Base-by-base conservation (phyloP, 2,888 invertebrate genomes). In the Desoria tigrina region DNA sequence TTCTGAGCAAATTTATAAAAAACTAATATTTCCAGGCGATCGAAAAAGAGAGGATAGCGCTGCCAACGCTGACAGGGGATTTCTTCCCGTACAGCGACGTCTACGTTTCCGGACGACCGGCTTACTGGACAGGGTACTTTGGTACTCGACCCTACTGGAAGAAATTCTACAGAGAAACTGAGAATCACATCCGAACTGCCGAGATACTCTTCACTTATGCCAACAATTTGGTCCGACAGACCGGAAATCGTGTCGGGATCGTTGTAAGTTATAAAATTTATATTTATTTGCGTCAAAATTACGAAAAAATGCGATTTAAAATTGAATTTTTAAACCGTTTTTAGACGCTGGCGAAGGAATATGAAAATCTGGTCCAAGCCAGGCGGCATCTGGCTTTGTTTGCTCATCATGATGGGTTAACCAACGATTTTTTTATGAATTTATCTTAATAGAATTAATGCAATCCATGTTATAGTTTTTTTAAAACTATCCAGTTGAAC, bases 341-440 rank as follows among this genome's bases (percentile, higher is more conserved):
- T n/a, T n/a, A n/a, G n/a, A 18, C 56, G 72, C 80, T 84, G 89
- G 42, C 84, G 92, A 71, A 92, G 92, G 77, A 87, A 90, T 94
- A 90, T 77, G 92, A 92, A 77, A 88, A 89, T 77, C 82, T 93
- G 69, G 88, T 90, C 1, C 84, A 85, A 54, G 93, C 90, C 0
- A 83, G 96, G 53, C 85, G 94, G 54, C 90, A 90, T 80, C 82
- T 97, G 68, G 96, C 90, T 0, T 83, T 97, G 14, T 97, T 97
- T 79, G 95, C 97, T 79, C 98, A 98, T 79, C 98, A 98, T 80
- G 98, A 98, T 79, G 97, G 96, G n/a, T n/a, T n/a, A n/a, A n/a
- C n/a, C n/a, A n/a, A n/a, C n/a, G n/a, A n/a, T n/a, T n/a, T n/a
- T n/a, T n/a, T n/a, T n/a, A n/a, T n/a, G n/a, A n/a, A n/a, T n/a